A percentile compares a stretch with the other conserved stretches of the same genome.
phyloP scores from a whole-genome alignment of 2,888 invertebrate species.

The Xestia rhomboidea region DNA sequence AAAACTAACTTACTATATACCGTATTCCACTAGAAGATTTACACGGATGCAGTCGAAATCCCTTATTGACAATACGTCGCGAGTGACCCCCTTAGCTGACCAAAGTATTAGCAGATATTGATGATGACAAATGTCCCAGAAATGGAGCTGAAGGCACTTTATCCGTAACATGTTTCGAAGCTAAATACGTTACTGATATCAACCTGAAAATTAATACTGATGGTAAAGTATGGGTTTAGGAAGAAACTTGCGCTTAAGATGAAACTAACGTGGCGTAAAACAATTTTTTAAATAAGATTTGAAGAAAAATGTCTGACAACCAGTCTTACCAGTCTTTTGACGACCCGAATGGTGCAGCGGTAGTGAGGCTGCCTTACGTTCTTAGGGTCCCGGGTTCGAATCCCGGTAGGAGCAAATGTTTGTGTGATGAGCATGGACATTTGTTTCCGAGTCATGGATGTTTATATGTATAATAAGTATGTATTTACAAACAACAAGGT shows the following conservation, averaged over 20 bases:
- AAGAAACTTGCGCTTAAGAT: not conserved
- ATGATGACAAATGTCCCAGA: slow-evolving; percentile 39
- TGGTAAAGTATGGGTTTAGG: no score
- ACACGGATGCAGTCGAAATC: no score
- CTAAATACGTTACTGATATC: slow-evolving; percentile 3
- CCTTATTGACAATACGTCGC: not conserved
- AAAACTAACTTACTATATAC: no score
- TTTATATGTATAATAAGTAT: no score
- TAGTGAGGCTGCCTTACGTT: no score
- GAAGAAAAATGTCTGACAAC: not conserved
- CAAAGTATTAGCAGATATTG: slow-evolving; percentile 19
- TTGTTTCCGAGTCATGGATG: no score
- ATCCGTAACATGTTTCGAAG: not conserved
- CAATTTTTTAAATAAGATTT: not conserved
- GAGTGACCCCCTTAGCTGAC: not conserved
- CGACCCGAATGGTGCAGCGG: no score
- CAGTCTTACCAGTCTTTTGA: no score
- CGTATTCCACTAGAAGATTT: not conserved
- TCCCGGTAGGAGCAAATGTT: no score
- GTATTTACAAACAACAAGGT: no score
- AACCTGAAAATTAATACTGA: not conserved
- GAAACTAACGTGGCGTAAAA: not conserved
- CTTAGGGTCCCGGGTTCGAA: no score
- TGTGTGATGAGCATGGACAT: no score
- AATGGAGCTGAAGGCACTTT: slow-evolving; percentile 4